Base-by-base conservation (phyloP, 2,888 invertebrate species). In the Macaria liturata region DNA sequence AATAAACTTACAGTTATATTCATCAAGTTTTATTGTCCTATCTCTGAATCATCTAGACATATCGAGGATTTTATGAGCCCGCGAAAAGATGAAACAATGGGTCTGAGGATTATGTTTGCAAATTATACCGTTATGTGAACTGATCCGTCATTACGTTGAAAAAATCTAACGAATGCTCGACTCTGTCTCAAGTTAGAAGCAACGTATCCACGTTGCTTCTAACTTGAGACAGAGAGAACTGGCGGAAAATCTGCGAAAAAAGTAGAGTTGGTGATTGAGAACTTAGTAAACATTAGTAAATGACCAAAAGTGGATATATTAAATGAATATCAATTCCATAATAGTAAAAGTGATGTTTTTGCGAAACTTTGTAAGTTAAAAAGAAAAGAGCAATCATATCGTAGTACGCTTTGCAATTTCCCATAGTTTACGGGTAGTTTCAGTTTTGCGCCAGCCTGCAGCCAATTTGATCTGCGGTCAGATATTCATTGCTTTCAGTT, bases 401-500 rank as follows among this genome's bases (percentile, higher is more conserved):
- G 20, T 20, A 20, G 20, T 20, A 20, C 20, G 20, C 20, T 20
- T 20, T 20, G 20, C 20, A 20, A 20, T 20, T 20, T 20, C 2
- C 20, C 20, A 20, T 20, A 20, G 20, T 20, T 20, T 20, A 20
- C 20, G 20, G 20, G 34, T 37, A 4, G 34, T 7, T 37, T 37
- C 7, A 37, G 7, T 37, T 37, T 37, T 37, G 34, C 34, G 34
- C 34, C 34, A 37, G 49, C 31, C 52, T 46, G 51, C 32, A 46
- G 58, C 50, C 59, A 83, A 83, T 82, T 83, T 78, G 74, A 72
- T 75, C 74, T 80, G 78, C 64, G 77, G 77, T 72, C 79, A 73
- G 74, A 75, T 72, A 71, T 69, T 75, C 76, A 84, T 84, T 84
- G 79, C 80, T 67, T 62, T 64, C 57, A 60, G 62, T 74, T 84